Evolutionary conservation across 2,888 invertebrate species (phyloP).

Genomic region (Nephrotoma flavescens): DNA sequence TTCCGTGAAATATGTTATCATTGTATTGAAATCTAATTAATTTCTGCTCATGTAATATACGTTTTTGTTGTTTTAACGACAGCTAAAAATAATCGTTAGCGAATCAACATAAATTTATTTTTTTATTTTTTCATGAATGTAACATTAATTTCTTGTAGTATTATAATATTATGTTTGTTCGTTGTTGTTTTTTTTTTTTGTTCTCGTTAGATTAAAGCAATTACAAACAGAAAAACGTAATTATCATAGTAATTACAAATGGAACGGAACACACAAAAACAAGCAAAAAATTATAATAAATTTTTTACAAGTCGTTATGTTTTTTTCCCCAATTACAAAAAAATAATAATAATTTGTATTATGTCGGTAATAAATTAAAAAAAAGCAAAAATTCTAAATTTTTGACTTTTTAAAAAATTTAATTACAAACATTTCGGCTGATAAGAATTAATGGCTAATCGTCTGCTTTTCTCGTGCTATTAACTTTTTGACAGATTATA

Average conservation of each 20-base stretch:
- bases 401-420: not conserved
- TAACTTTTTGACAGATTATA: no score
- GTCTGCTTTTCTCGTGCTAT: no score
- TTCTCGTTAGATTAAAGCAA: not conserved
- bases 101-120: not conserved
- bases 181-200: not conserved
- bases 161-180: not conserved
- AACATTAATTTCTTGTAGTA: not conserved
- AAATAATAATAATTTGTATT: not conserved
- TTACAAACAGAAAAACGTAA: not conserved
- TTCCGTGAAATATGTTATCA: not conserved
- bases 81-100: not conserved
- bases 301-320: not conserved
- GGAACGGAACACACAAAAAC: not conserved
- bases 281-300: not conserved
- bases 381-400: not conserved
- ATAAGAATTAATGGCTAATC: no score
- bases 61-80: not conserved
- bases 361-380: not conserved
- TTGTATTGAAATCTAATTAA: not conserved
- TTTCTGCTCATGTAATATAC: not conserved
- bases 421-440: no score
- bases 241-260: not conserved
- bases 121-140: not conserved
- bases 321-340: not conserved